Conservation (phyloP, 2,888 invertebrate species). For the Mythimna ferrago region DNA sequence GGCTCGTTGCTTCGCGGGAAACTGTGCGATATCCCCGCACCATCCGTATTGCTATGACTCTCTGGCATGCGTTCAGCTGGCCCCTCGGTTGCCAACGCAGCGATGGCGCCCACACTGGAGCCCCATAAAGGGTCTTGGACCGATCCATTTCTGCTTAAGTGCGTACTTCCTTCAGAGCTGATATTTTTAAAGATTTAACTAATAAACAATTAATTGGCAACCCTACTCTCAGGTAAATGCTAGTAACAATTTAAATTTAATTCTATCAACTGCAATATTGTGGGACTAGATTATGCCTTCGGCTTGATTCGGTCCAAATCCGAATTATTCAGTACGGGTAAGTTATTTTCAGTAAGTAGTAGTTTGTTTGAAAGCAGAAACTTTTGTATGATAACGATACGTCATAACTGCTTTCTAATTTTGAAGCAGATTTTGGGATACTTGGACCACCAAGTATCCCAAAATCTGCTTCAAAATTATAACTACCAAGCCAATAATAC, state of each 20-base stretch:
- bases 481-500: no score
- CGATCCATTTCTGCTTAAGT: no score
- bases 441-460: no score
- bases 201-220: constrained; percentile 24
- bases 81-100: no score
- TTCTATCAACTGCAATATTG: constrained; percentile 62
- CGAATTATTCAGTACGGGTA: constrained; percentile 24
- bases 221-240: constrained; percentile 60
- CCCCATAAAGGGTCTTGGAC: no score
- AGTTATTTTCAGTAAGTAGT: constrained; percentile 39
- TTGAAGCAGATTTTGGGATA: neutral
- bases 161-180: neutral
- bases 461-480: no score
- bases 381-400: neutral
- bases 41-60: no score
- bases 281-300: constrained; percentile 53
- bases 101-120: no score
- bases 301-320: constrained; percentile 37
- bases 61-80: no score
- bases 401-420: neutral
- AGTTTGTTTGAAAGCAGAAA: constrained; percentile 36
- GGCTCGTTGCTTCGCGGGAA: no score
- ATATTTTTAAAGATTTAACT: neutral
- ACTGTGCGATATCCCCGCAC: no score
- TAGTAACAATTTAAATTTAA: constrained; percentile 60